Conservation (phyloP, 2,888 invertebrate genomes). For the Neoascia interrupta region DNA sequence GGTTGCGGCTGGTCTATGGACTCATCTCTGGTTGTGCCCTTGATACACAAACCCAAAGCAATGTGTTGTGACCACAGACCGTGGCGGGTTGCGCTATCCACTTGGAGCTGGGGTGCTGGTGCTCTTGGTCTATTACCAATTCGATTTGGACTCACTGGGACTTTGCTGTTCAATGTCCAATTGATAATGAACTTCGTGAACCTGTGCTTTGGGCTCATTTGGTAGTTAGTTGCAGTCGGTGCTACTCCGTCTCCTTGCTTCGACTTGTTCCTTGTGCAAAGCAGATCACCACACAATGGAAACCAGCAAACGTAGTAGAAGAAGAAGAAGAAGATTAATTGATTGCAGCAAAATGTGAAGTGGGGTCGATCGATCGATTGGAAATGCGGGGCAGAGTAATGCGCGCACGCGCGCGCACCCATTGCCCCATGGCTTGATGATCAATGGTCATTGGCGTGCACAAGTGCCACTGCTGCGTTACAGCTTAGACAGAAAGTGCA, state of each 20-base stretch:
- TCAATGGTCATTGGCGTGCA: conserved; percentile 59
- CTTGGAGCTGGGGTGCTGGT: not conserved
- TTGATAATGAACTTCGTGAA: conserved; percentile 69
- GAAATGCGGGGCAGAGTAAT: conserved; percentile 40
- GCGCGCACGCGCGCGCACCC: conserved; percentile 65
- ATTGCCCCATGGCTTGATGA: conserved; percentile 57
- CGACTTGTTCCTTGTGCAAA: conserved; percentile 5
- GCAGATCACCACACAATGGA: conserved; percentile 33
- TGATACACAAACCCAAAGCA: conserved; percentile 34
- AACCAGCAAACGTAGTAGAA: too few relatives aligned
- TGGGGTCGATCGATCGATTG: conserved; percentile 64
- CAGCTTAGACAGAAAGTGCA: not conserved
- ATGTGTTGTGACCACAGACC: not conserved
- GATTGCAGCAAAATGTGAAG: conserved; percentile 59
- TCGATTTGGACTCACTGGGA: conserved; percentile 49
- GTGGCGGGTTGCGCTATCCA: conserved; percentile 1
- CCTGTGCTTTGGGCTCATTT: conserved; percentile 55
- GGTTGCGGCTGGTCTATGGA: conserved; percentile 31
- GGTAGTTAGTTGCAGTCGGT: too few relatives aligned
- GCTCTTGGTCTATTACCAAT: conserved; percentile 65
- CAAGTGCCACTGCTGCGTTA: conserved; percentile 38
- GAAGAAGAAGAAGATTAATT: conserved; percentile 62
- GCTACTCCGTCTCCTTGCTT: not conserved
- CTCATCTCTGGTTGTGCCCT: conserved; percentile 61
- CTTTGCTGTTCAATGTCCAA: conserved; percentile 61